A percentile compares a stretch with the other conserved stretches of the same genome.
phyloP scores from a whole-genome alignment of 2,888 invertebrate genomes.

The Ectobius pallidus region DNA sequence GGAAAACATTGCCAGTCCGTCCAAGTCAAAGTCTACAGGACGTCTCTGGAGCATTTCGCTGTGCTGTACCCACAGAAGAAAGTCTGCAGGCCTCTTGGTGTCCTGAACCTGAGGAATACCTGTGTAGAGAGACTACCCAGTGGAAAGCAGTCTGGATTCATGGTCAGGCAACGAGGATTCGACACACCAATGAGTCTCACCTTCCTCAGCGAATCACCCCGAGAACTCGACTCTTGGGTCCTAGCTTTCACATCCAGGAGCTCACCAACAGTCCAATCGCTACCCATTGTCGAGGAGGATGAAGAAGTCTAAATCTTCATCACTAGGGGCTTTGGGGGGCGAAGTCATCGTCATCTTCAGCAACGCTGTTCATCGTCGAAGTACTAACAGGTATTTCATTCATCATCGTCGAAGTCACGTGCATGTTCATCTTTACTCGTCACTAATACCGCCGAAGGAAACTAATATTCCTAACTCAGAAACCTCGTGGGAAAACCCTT shows the following conservation, averaged over 20 bases:
- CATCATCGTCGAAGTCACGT: background rate
- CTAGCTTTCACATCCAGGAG: constrained; percentile 62
- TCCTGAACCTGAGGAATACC: constrained; percentile 66
- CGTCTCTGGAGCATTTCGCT: constrained; percentile 68
- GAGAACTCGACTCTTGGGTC: constrained; percentile 66
- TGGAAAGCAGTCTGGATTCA: constrained; percentile 56
- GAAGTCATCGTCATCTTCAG: background rate
- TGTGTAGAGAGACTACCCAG: constrained; percentile 61
- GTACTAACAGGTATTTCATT: background rate
- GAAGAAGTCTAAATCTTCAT: constrained; percentile 55
- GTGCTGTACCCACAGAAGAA: constrained; percentile 70
- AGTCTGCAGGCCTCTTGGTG: constrained; percentile 65
- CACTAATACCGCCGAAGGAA: background rate
- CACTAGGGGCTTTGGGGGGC: background rate
- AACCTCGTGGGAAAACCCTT: background rate
- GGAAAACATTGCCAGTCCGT: constrained; percentile 65
- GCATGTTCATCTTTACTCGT: too few relatives aligned
- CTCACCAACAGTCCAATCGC: constrained; percentile 57
- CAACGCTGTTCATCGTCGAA: background rate
- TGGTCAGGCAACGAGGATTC: constrained; percentile 66
- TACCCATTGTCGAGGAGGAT: constrained; percentile 67
- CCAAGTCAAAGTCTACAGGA: constrained; percentile 67
- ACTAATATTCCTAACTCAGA: background rate
- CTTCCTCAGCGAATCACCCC: constrained; percentile 62
- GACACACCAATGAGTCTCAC: constrained; percentile 64